Evolutionary conservation across 2,888 invertebrate genomes (phyloP), one percentile per base, ranked within the genome.

Genomic region (Nycteola revayana): DNA sequence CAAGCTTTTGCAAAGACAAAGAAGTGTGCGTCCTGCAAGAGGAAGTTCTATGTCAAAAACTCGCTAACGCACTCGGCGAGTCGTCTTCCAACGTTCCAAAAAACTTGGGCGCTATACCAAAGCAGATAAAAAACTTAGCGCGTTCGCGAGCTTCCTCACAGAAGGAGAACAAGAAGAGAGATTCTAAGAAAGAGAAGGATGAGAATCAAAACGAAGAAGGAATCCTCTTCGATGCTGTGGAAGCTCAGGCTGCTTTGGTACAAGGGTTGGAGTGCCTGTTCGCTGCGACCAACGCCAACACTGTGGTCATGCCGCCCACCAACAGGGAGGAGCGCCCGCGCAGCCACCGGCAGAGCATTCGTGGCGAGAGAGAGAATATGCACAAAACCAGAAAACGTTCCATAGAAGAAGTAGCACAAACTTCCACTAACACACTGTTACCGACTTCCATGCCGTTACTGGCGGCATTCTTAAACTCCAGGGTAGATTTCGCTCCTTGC

Each of bases 61-160:
- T 77, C 44, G 71, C 75, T 36, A 74, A 59, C 34, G 78, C 86
- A 9, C 61, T 87, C 37, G 87, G 83, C 38, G 88, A 87, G 60
- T 70, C 86, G 7, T 90, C 76, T 51, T 84, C 70, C 50, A 90
- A 80, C 60, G 79, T 78, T 54, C 90, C 92, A 72, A 91, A 92
- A 72, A 92, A 92, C 71, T 90, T 93, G 60, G 94, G 94, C 39
- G 93, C 93, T 44, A 93, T 93, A 73, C 93, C 93, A 37, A 93
- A 94, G 75, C 93, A 92, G 76, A 80, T 88, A 60, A 89, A 86
- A 87, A 88, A 87, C 80, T 82, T 84, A 78, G 81, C 83, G 52
- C 72, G 91, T 78, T 71, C 89, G 60, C 68, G 90, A 60, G 79
- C 90, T 49, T 91, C 91, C 18, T 91, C 91, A 6, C 89, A 91